Percentiles rank a stretch among this genome's conserved stretches.
These are phyloP conservation scores for Ciona savignyi DNA, from an alignment of 23 tunicate species.

Conservation along the genomic window DNA sequence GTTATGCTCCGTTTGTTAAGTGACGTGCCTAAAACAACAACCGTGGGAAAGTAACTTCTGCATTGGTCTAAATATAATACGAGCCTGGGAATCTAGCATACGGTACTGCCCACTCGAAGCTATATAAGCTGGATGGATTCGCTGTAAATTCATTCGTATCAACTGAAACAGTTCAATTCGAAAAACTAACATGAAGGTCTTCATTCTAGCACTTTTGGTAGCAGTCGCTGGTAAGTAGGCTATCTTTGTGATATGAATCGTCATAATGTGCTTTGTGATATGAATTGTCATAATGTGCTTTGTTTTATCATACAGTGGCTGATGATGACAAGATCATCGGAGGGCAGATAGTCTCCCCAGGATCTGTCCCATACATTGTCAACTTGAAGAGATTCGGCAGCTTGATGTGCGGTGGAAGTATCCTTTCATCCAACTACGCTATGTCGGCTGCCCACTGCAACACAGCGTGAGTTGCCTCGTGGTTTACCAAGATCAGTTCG, in stretches of 20 bases:
- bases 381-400: conserved; percentile 54
- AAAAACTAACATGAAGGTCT: conserved; percentile 58
- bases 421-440: conserved; percentile 38
- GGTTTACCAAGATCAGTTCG: too few relatives aligned
- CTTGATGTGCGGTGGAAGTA: conserved; percentile 71
- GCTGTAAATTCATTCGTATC: background rate
- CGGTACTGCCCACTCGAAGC: too few relatives aligned
- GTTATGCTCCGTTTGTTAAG: too few relatives aligned
- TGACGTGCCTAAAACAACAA: too few relatives aligned
- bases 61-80: too few relatives aligned
- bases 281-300: background rate
- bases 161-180: background rate
- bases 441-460: conserved; percentile 80
- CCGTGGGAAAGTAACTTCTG: background rate
- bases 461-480: conserved; percentile 7
- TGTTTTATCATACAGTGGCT: conserved; percentile 1
- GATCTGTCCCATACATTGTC: conserved; percentile 35
- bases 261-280: background rate
- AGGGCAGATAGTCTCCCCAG: conserved; percentile 19
- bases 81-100: too few relatives aligned
- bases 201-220: conserved; percentile 47
- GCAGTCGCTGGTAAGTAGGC: conserved; percentile 12
- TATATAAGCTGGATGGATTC: background rate
- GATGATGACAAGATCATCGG: conserved; percentile 73
- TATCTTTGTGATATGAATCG: too few relatives aligned